These are phyloP conservation scores for Macrosteles quadrilineatus DNA, from an alignment of 1,140 invertebrate genomes.

Conservation along the genomic window DNA sequence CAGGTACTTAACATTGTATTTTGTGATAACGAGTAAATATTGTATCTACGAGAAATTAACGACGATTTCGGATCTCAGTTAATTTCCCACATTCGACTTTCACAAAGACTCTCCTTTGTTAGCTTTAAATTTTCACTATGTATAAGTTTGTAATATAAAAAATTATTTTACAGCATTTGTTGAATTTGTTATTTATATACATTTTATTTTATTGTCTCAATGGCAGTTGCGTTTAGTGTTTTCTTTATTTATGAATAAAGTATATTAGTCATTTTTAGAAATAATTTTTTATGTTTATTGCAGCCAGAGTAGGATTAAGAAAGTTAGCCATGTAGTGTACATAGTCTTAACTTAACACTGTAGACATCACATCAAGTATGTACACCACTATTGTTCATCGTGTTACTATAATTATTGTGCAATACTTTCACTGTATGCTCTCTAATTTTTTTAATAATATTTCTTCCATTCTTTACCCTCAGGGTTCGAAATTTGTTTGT, in stretches of 20 bases:
- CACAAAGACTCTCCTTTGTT: constrained; percentile 1
- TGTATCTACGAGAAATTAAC: neutral
- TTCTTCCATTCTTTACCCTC: no score
- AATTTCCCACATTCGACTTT: neutral
- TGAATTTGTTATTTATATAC: constrained; percentile 17
- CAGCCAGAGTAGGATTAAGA: neutral
- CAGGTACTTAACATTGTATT: constrained; percentile 8
- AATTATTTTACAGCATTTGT: constrained; percentile 3
- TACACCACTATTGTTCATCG: neutral
- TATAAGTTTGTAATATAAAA: neutral
- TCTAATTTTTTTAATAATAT: no score
- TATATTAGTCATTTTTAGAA: constrained; percentile 5
- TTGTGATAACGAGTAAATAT: constrained; percentile 5
- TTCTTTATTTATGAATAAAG: neutral
- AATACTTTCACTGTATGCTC: neutral
- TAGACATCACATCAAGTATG: constrained; percentile 1
- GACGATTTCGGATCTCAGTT: constrained; percentile 6
- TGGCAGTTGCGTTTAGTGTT: neutral
- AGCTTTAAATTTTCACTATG: neutral
- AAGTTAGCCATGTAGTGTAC: constrained; percentile 7
- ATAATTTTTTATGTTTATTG: neutral
- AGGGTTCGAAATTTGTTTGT: no score
- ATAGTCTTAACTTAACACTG: constrained; percentile 13
- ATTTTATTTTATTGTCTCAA: neutral
- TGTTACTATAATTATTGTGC: constrained; percentile 9